Evolutionary conservation across 2,113 vertebrate genomes (phyloP), one percentile per base, ranked within the genome.

Genomic region (Salminus brasiliensis): DNA sequence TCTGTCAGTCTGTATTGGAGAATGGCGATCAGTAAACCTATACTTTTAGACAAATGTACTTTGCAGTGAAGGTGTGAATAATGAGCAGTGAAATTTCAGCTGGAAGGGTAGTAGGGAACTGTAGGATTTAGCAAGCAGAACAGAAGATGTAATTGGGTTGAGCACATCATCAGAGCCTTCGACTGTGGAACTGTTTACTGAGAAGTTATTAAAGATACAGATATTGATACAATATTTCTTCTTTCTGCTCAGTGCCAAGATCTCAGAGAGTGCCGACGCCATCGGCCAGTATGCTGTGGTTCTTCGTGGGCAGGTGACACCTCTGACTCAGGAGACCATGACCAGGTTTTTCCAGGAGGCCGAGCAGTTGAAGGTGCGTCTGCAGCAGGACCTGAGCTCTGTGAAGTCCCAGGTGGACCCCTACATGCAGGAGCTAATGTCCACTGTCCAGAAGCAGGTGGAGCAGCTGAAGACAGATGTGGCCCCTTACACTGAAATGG

Each of bases 391-490:
- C 10, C 0, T 93, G 72, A 34, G 62, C n/a, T 3, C 78, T 0
- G 4, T 78, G 52, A 62, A 77, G 13, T 1, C 30, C 16, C 78
- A 53, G 32, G 8, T 90, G 47, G 72, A 86, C 49, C 87, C 88
- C 0, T 83, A 84, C 1, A 88, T 91, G 0, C 49, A 89, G 63
- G 85, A 94, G 18, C 76, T 96, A 63, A 87, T 91, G 43, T 47
- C 16, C 0, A 55, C 88, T n/a, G 86, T 96, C 84, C 94, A 93
- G 85, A 3, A 3, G 30, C 93, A 94, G 72, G 72, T 97, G 81
- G 91, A 96, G 76, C 91, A 91, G 70, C 88, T 97, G 25, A 91
- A 84, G 29, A 85, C 52, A 0, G 90, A 91, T 12, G 87, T 91
- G 0, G 80, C 83, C 41, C 55, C 87, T 7, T 77, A 85, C 34